Percentiles rank a stretch among this genome's conserved stretches.
phyloP scores from a whole-genome alignment of 2,888 invertebrate species.

The Acrobasis consociella region DNA sequence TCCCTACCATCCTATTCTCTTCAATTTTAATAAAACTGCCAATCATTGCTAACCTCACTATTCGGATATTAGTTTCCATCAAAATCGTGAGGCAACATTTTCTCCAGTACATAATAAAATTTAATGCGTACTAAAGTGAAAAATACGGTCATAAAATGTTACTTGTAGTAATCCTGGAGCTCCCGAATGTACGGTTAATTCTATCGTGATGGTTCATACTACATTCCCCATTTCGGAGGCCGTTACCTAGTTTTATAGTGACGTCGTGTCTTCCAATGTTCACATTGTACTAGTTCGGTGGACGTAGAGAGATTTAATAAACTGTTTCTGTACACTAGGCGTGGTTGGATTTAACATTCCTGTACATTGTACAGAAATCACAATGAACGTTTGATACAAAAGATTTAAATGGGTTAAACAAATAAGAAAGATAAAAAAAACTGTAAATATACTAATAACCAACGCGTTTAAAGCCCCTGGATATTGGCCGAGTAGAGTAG shows the following conservation, averaged over 20 bases:
- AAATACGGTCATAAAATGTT: conserved; percentile 3
- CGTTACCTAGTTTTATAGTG: conserved; percentile 17
- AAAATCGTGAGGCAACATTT: neutral
- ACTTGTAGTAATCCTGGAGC: conserved; percentile 5
- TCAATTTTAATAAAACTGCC: neutral
- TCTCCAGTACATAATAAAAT: conserved; percentile 2
- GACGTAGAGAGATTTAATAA: no score
- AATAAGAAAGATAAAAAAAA: no score
- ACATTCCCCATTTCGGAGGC: conserved; percentile 4
- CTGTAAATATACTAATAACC: no score
- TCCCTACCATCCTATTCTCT: neutral
- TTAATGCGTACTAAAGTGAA: conserved; percentile 9
- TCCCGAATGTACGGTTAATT: conserved; percentile 10
- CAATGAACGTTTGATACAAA: neutral
- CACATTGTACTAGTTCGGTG: no score
- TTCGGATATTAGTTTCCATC: neutral
- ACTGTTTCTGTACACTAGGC: neutral
- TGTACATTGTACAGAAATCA: no score
- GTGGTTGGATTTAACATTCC: no score
- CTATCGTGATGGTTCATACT: conserved; percentile 12
- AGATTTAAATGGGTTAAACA: neutral
- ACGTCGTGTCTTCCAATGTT: conserved; percentile 11
- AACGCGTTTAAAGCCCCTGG: no score
- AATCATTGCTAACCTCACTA: neutral
- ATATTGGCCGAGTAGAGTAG: no score